Evolutionary conservation across 2,113 vertebrate species (phyloP), one percentile per base, ranked within the genome.

Genomic region (Rissa tridactyla): DNA sequence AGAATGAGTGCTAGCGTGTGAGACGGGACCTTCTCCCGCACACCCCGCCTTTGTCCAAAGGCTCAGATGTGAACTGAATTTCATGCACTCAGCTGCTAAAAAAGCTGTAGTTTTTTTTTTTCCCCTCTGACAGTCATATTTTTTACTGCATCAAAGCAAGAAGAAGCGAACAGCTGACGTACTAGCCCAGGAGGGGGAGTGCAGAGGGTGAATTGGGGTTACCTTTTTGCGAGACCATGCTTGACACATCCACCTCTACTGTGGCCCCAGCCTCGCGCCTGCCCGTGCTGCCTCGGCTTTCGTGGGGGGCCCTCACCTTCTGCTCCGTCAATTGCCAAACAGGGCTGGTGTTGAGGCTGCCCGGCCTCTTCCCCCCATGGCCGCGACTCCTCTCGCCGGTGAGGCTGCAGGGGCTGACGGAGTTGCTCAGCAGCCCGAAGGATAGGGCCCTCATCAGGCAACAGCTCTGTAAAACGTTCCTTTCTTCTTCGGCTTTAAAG

Each of bases 401-500:
- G 10, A 38, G 47, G 55, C 54, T 90, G 40, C 55, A 23, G 69
- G 62, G 44, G 58, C 55, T 66, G 51, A 44, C 3, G 11, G 51
- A 36, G n/a, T 15, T 36, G 70, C 34, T 17, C 34, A 65, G 66
- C 44, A 79, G 49, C 70, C 66, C 0, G 0, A 49, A 49, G 71
- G 68, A 82, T 49, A 36, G 0, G 0, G 2, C 22, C 52, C n/a
- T 73, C 82, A 86, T 82, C 69, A 96, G 71, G 68, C 68, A 94
- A 38, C 15, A 84, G 78, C 72, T 90, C 65, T 93, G 71, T 40
- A 82, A 72, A 93, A 26, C 26, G 34, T 75, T 94, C 75, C 76
- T 96, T 96, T 88, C 88, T 89, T 84, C 87, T 75, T 86, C 79
- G 57, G 42, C 92, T 92, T 95, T 94, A 84, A 93, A 86, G 93